A percentile compares a stretch with the other conserved stretches of the same genome.
Evolutionary conservation across 2,888 invertebrate species (phyloP).

Genomic region (Ochropleura plecta): DNA sequence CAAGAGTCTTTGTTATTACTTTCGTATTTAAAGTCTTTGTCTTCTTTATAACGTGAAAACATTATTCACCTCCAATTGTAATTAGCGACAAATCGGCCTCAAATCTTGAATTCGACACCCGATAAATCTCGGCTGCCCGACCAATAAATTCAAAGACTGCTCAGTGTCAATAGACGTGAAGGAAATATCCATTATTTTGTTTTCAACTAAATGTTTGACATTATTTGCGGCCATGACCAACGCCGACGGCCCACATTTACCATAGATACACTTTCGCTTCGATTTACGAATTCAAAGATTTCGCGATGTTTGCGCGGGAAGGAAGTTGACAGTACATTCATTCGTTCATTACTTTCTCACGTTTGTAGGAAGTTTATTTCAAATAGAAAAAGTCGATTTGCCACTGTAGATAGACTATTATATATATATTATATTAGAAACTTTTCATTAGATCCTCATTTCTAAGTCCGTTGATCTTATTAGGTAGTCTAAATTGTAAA

Average conservation of each 20-base stretch:
- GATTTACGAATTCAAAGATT: slow-evolving; percentile 46
- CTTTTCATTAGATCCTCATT: slow-evolving; percentile 26
- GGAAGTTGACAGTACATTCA: slow-evolving; percentile 35
- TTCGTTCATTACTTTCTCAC: slow-evolving; percentile 39
- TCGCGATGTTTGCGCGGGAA: slow-evolving; percentile 33
- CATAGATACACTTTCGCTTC: slow-evolving; percentile 60
- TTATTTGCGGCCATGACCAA: slow-evolving; percentile 35
- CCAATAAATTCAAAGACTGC: slow-evolving; percentile 23
- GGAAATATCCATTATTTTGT: slow-evolving; percentile 29
- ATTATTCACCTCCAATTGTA: slow-evolving; percentile 15
- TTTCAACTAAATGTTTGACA: slow-evolving; percentile 25
- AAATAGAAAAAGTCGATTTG: slow-evolving; percentile 14
- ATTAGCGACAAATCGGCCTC: slow-evolving; percentile 11
- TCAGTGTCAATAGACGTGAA: slow-evolving; percentile 37
- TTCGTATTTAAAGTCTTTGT: slow-evolving; percentile 42
- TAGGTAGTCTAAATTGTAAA: slow-evolving; percentile 49
- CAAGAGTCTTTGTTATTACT: slow-evolving; percentile 34
- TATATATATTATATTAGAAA: too few species aligned
- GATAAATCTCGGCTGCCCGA: slow-evolving; percentile 25
- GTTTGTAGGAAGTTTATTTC: slow-evolving; percentile 26
- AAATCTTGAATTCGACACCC: slow-evolving; percentile 3
- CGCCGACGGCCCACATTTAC: slow-evolving; percentile 27
- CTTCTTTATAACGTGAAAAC: slow-evolving; percentile 10
- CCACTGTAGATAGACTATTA: slow-evolving; percentile 6
- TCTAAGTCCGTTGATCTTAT: slow-evolving; percentile 28